Evolutionary conservation across 2,797 vertebrate species (phyloP).

Genomic region (Neomorphus geoffroyi): DNA sequence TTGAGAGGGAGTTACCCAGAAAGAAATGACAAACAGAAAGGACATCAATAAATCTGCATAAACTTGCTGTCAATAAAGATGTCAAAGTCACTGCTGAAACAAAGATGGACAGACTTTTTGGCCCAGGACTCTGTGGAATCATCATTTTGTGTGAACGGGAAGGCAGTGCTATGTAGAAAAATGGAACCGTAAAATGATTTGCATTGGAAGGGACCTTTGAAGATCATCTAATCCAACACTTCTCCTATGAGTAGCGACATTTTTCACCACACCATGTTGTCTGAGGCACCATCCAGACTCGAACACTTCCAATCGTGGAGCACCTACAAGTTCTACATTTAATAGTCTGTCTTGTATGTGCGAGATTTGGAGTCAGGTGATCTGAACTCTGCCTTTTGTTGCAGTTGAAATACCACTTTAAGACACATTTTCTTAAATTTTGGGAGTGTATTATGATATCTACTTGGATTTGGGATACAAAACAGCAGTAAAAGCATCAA

Average conservation of each 20-base stretch:
- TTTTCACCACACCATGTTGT: not conserved
- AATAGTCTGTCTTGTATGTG: not conserved
- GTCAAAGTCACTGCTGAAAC: not conserved
- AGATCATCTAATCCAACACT: not conserved
- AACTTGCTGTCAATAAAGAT: not conserved
- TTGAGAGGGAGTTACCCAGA: not conserved
- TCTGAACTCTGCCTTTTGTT: not conserved
- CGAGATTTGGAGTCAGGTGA: not conserved
- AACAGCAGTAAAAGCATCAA: not conserved
- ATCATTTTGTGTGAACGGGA: not conserved
- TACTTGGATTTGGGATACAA: not conserved
- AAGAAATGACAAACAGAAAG: not conserved
- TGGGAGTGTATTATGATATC: not conserved
- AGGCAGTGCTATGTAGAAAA: not conserved
- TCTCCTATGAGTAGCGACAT: not conserved
- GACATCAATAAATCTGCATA: not conserved
- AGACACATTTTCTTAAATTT: not conserved
- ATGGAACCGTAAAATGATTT: not conserved
- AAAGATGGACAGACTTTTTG: not conserved
- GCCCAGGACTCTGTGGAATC: not conserved
- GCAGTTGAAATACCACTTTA: not conserved
- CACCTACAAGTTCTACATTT: not conserved
- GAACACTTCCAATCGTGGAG: not conserved
- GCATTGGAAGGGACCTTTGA: not conserved
- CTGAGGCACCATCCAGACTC: not conserved